Evolutionary conservation across 30 jellyfish, hydroid and myxozoan species (phyloP).

Genomic region (Rhopilema esculentum): DNA sequence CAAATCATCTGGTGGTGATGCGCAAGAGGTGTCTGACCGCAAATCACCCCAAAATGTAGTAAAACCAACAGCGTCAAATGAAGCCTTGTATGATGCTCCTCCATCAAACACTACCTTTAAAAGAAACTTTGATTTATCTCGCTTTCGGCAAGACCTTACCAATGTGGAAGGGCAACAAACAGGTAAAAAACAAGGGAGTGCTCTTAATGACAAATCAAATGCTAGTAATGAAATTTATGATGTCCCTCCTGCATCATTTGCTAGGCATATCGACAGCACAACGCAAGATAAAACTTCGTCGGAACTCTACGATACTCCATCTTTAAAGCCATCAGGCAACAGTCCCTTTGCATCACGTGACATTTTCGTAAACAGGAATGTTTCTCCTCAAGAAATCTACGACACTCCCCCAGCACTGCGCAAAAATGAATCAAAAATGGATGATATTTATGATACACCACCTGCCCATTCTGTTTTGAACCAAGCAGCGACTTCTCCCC

Average conservation of each 20-base stretch:
- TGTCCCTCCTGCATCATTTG: slow-evolving; percentile 34
- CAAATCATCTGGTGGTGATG: background rate
- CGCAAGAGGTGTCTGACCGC: slow-evolving; percentile 3
- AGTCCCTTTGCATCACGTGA: background rate
- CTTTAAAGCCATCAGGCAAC: background rate
- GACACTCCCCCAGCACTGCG: slow-evolving; percentile 67
- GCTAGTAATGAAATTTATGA: slow-evolving; percentile 31
- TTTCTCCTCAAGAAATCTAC: slow-evolving; percentile 38
- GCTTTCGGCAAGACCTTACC: background rate
- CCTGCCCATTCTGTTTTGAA: slow-evolving; percentile 16
- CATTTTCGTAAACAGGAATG: background rate
- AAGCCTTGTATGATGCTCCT: background rate
- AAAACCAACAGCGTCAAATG: slow-evolving; percentile 2
- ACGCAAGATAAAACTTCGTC: background rate
- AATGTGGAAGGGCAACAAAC: background rate
- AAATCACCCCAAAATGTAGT: background rate
- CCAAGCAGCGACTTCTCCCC: background rate
- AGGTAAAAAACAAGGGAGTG: background rate
- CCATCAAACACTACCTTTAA: slow-evolving; percentile 10
- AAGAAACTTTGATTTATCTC: slow-evolving; percentile 13
- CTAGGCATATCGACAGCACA: background rate
- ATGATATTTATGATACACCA: slow-evolving; percentile 18
- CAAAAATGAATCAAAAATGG: slow-evolving; percentile 24
- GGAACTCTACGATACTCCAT: slow-evolving; percentile 29
- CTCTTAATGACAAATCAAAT: background rate